Conservation (phyloP, 2,113 vertebrate species). For the Calidris pygmaea region DNA sequence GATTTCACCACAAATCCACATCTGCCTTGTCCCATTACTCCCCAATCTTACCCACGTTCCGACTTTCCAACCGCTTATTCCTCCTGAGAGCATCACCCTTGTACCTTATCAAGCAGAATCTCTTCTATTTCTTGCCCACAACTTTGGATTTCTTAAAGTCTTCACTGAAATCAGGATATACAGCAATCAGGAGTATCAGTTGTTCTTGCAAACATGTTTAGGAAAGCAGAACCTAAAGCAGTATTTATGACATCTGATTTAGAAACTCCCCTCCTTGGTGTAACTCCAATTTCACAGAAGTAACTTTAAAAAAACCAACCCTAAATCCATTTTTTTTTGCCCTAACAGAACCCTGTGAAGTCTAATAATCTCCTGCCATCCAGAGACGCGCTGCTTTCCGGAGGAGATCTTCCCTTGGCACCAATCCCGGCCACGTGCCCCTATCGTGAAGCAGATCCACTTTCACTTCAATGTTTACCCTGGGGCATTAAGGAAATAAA, state of each 20-base stretch:
- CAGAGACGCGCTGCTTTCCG: neutral
- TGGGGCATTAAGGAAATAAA: neutral
- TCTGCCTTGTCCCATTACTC: neutral
- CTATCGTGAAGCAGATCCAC: neutral
- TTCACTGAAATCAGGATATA: neutral
- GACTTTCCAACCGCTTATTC: neutral
- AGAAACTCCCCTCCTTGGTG: neutral
- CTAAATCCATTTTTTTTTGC: neutral
- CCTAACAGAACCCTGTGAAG: neutral
- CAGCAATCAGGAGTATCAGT: neutral
- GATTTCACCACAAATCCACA: accelerated
- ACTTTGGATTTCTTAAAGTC: neutral
- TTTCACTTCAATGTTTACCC: neutral
- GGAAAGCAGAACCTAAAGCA: neutral
- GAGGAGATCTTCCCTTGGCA: neutral
- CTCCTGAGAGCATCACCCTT: neutral
- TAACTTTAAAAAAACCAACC: neutral
- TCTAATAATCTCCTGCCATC: neutral
- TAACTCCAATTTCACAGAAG: neutral
- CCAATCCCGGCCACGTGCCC: neutral
- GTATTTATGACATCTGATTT: neutral
- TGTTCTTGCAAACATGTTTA: neutral
- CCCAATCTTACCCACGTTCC: neutral
- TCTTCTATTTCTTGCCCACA: neutral
- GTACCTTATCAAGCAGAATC: neutral